Evolutionary conservation across 1,140 invertebrate genomes (phyloP).

Genomic region (Choristoneura fumiferana): DNA sequence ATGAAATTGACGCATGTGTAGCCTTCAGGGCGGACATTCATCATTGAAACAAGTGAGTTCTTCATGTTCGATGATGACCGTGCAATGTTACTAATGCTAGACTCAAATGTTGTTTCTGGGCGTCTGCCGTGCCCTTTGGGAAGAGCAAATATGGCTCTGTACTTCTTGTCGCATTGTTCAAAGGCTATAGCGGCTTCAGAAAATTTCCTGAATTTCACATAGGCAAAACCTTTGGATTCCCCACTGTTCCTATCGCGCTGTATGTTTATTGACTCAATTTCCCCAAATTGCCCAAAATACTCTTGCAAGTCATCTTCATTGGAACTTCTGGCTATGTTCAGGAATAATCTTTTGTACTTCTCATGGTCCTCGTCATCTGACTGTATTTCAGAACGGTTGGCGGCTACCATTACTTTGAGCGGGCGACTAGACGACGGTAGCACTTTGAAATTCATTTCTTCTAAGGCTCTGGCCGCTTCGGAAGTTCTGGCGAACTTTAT

Average conservation of each 20-base stretch:
- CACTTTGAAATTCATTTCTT: constrained; percentile 91
- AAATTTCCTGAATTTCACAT: constrained; percentile 90
- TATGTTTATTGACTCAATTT: constrained; percentile 89
- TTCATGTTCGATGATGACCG: constrained; percentile 26
- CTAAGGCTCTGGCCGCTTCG: constrained; percentile 89
- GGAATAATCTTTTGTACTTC: constrained; percentile 89
- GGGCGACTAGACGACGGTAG: constrained; percentile 85
- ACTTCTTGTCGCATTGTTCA: constrained; percentile 92
- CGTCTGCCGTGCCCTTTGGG: constrained; percentile 77
- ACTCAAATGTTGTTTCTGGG: constrained; percentile 47
- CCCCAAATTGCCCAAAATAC: constrained; percentile 89
- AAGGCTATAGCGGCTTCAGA: constrained; percentile 92
- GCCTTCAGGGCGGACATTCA: constrained; percentile 43
- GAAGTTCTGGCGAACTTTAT: constrained; percentile 92
- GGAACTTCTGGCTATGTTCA: constrained; percentile 89
- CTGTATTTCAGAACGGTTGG: constrained; percentile 84
- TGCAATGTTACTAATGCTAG: constrained; percentile 45
- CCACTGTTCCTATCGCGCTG: constrained; percentile 90
- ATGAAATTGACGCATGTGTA: constrained; percentile 49
- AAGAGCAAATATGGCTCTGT: constrained; percentile 94
- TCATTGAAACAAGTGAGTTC: constrained; percentile 40
- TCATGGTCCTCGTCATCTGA: constrained; percentile 87
- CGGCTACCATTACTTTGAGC: constrained; percentile 93
- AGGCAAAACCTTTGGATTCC: constrained; percentile 93
- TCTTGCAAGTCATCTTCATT: constrained; percentile 89